Evolutionary conservation across 2,113 vertebrate genomes (phyloP).

Genomic region (Otus sunia): DNA sequence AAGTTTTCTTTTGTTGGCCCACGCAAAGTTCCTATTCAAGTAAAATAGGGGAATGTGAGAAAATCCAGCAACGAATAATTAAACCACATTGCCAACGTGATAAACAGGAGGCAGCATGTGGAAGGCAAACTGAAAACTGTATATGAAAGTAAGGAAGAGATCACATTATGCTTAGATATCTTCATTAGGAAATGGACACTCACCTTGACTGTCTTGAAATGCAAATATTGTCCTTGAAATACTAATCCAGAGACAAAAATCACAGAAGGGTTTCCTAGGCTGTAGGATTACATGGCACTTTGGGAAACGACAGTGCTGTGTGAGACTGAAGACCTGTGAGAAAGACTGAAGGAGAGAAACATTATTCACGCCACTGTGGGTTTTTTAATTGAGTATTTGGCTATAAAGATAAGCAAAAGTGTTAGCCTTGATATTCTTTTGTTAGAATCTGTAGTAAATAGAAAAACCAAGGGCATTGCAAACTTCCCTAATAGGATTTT

Average conservation of each 20-base stretch:
- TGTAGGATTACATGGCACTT: background rate
- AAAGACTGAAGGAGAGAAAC: background rate
- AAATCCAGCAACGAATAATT: background rate
- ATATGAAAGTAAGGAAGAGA: background rate
- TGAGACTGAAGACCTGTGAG: background rate
- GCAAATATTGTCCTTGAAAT: background rate
- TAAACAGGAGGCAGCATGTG: background rate
- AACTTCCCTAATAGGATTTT: background rate
- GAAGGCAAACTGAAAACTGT: background rate
- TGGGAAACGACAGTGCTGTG: background rate
- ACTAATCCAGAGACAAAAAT: background rate
- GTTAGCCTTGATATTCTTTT: background rate
- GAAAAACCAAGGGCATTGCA: background rate
- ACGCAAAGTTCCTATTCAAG: background rate
- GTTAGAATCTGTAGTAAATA: background rate
- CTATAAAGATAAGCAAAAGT: background rate
- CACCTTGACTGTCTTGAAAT: background rate
- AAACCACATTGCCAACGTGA: background rate
- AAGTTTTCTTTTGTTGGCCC: background rate
- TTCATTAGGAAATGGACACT: background rate
- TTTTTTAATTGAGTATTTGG: background rate
- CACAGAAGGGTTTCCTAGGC: background rate
- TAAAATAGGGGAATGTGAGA: background rate
- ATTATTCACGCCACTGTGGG: background rate
- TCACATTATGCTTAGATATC: background rate